Evolutionary conservation across 2,113 vertebrate genomes (phyloP).

Genomic region (Trichomycterus rosablanca): DNA sequence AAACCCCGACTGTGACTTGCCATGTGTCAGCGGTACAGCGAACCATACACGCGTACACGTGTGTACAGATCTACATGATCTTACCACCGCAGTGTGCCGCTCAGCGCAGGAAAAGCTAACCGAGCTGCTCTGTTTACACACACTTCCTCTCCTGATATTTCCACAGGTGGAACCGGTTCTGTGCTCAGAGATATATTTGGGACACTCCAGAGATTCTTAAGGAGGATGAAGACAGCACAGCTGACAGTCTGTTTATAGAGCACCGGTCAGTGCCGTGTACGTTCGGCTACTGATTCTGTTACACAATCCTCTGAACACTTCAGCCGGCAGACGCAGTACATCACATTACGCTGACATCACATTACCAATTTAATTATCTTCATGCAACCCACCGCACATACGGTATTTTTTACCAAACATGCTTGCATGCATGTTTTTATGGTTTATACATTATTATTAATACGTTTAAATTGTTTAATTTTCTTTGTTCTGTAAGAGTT

Average conservation of each 20-base stretch:
- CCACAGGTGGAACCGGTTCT: slow-evolving; percentile 35
- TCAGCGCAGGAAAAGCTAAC: slow-evolving; percentile 13
- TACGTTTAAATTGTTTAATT: too few relatives aligned
- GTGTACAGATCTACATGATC: too few relatives aligned
- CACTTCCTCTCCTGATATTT: slow-evolving; percentile 29
- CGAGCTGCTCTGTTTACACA: slow-evolving; percentile 20
- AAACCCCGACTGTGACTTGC: background rate
- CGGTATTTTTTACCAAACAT: too few relatives aligned
- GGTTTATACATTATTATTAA: too few relatives aligned
- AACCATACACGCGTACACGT: background rate
- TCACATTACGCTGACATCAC: too few relatives aligned
- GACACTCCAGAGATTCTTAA: slow-evolving; percentile 15
- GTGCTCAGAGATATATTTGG: slow-evolving; percentile 29
- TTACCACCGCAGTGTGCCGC: too few relatives aligned
- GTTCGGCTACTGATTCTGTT: slow-evolving; percentile 22
- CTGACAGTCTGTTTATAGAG: slow-evolving; percentile 49
- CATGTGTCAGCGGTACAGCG: slow-evolving; percentile 4
- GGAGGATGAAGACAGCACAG: slow-evolving; percentile 37
- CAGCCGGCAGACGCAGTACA: background rate
- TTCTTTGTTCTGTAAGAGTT: too few relatives aligned
- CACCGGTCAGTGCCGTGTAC: slow-evolving; percentile 8
- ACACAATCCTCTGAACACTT: slow-evolving; percentile 34
- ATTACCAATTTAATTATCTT: too few relatives aligned
- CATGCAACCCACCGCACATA: background rate
- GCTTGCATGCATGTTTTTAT: background rate